Percentiles rank a stretch among this genome's conserved stretches.
Conservation (phyloP, 2,888 invertebrate genomes). For the Phortica magna region DNA sequence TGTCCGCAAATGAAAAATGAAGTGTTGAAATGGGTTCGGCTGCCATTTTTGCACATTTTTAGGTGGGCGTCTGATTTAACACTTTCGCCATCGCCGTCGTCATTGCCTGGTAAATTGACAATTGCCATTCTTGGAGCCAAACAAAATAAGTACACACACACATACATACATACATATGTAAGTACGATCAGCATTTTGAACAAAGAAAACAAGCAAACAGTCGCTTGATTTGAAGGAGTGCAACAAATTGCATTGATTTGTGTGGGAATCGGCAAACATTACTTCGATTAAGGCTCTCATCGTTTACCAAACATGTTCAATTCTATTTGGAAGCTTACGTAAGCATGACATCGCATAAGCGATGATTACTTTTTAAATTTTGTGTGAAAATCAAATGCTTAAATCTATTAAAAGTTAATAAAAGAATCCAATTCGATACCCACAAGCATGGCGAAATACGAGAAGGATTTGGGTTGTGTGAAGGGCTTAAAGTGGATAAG, state of each 20-base stretch:
- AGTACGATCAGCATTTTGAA: neutral
- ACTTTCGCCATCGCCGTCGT: slow-evolving; percentile 57
- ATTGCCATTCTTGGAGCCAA: slow-evolving; percentile 49
- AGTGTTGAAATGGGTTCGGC: slow-evolving; percentile 52
- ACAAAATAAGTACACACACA: neutral
- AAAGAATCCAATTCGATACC: too few relatives aligned
- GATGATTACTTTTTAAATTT: too few relatives aligned
- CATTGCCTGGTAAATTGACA: slow-evolving; percentile 45
- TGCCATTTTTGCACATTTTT: slow-evolving; percentile 60
- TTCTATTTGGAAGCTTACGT: neutral
- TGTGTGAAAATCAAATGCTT: too few relatives aligned
- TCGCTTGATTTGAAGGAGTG: slow-evolving; percentile 35
- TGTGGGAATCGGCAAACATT: slow-evolving; percentile 68
- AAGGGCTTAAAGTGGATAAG: too few relatives aligned
- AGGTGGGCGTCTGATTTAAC: slow-evolving; percentile 69
- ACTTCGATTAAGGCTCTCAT: slow-evolving; percentile 63
- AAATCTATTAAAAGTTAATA: too few relatives aligned
- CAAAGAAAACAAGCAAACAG: slow-evolving; percentile 11
- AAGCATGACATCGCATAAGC: neutral
- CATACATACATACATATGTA: neutral
- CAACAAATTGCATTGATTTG: slow-evolving; percentile 68
- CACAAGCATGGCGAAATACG: too few relatives aligned
- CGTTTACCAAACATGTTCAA: neutral
- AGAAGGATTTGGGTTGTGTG: too few relatives aligned
- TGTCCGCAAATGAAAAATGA: slow-evolving; percentile 33